Evolutionary conservation across 2,113 vertebrate species (phyloP).

Genomic region (Orthochromis indermauri): DNA sequence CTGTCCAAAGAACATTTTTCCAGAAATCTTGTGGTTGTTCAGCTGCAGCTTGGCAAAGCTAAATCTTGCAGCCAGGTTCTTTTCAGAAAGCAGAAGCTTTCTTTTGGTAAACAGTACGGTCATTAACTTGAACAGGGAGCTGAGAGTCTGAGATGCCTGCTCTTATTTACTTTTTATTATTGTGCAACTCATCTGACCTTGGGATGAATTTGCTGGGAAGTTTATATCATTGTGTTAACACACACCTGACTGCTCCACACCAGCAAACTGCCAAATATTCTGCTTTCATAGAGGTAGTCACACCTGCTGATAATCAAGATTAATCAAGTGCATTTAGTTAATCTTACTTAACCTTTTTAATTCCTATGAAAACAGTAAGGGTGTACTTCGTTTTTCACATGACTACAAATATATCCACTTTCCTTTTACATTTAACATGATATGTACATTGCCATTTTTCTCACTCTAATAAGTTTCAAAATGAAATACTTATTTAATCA

Average conservation of each 20-base stretch:
- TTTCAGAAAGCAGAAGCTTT: neutral
- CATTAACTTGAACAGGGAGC: neutral
- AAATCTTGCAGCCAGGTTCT: neutral
- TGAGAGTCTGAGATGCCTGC: neutral
- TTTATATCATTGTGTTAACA: neutral
- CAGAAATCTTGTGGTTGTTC: neutral
- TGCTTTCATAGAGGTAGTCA: neutral
- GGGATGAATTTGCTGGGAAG: neutral
- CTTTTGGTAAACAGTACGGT: neutral
- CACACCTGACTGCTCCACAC: neutral
- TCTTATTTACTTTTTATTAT: neutral
- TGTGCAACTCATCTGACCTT: neutral
- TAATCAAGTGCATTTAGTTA: neutral
- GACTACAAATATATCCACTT: neutral
- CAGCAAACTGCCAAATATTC: neutral
- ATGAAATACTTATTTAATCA: neutral
- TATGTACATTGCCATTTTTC: neutral
- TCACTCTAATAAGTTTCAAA: neutral
- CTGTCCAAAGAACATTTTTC: neutral
- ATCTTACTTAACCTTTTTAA: neutral
- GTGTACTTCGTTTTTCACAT: neutral
- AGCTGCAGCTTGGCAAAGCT: neutral
- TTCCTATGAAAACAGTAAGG: neutral
- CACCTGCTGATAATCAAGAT: neutral
- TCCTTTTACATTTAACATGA: neutral